Evolutionary conservation across 2,113 vertebrate species (phyloP).

Genomic region (Channa argus): DNA sequence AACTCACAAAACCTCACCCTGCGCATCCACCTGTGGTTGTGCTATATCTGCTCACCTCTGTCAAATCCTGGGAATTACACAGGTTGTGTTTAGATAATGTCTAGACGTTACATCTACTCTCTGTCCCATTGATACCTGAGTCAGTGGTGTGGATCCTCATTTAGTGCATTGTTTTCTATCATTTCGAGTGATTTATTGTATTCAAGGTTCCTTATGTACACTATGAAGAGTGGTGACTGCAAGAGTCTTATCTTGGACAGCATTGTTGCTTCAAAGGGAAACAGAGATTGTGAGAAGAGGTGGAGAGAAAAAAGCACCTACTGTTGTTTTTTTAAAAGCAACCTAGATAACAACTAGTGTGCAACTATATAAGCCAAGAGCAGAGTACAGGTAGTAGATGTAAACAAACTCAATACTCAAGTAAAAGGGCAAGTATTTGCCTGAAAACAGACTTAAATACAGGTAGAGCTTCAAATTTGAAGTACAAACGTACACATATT

Average conservation of each 20-base stretch:
- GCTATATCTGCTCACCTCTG: slow-evolving; percentile 12
- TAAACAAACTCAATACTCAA: too few species aligned
- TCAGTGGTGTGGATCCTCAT: slow-evolving; percentile 11
- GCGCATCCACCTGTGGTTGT: slow-evolving; percentile 12
- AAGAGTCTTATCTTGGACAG: background rate
- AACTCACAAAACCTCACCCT: slow-evolving; percentile 25
- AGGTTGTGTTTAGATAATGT: slow-evolving; percentile 57
- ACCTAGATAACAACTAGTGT: slow-evolving; percentile 2
- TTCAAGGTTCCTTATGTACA: background rate
- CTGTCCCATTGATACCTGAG: slow-evolving; percentile 21
- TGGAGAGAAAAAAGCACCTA: slow-evolving; percentile 7
- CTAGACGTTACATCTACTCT: slow-evolving; percentile 56
- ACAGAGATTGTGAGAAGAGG: background rate
- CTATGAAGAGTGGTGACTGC: background rate
- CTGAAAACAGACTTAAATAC: too few species aligned
- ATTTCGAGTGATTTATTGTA: background rate
- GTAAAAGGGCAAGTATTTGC: too few species aligned
- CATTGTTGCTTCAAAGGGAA: background rate
- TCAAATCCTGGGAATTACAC: slow-evolving; percentile 42
- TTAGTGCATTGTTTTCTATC: background rate
- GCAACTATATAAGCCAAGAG: slow-evolving; percentile 12
- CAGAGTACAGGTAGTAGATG: too few species aligned
- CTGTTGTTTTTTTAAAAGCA: slow-evolving; percentile 15
- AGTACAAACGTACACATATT: too few species aligned
- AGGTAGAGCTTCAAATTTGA: too few species aligned